Base-by-base conservation (phyloP, 2,797 vertebrate genomes). In the Mormyrus hasselquistii region DNA sequence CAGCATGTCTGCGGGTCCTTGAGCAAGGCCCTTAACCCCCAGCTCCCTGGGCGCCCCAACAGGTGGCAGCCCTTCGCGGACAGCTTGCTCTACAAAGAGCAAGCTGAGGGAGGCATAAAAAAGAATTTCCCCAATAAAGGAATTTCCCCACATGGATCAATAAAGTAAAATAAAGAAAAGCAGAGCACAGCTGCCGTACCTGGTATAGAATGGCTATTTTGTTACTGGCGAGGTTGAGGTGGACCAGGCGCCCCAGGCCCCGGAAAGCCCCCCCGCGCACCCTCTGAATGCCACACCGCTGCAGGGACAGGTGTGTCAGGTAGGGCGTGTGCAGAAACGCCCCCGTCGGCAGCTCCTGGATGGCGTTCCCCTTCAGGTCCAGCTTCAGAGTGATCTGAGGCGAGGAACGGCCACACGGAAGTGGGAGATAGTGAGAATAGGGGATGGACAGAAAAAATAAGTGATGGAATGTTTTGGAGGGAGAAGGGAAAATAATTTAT, bases 201-300 rank as follows among this genome's bases (percentile, higher is more conserved):
- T 99, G 98, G 88, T 97, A 98, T 90, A 99, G 96, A 16, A 96
- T 89, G 0, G 95, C 92, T 87, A 99, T 97, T 83, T 94, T 93
- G 90, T 99, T 99, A 92, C 95, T 95, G 89, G 97, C 97, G 93
- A 99, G 92, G 92, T 97, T 97, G 90, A 99, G 98, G 88, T 97
- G 96, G 19, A 97, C 92, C 88, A 99, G 94, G 50, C 97, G 97
- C 0, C 97, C 97, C 14, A 99, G 97, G 86, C 97, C 95, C 0
- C 97, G 95, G 91, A 99, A 99, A 10, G 98, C 97, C 0, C 98
- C 98, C 91, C 99, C 98, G 8, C 96, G 96, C 87, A 99, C 96
- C 59, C 59, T 95, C 87, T 94, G 96, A 93, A 98, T 95, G 87
- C 96, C 95, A 86, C 97, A 97, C 91, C 88, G 94, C 93, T 96